A percentile compares a stretch with the other conserved stretches of the same genome.
Conservation (phyloP, 2,113 vertebrate genomes). For the Muntiacus reevesi region DNA sequence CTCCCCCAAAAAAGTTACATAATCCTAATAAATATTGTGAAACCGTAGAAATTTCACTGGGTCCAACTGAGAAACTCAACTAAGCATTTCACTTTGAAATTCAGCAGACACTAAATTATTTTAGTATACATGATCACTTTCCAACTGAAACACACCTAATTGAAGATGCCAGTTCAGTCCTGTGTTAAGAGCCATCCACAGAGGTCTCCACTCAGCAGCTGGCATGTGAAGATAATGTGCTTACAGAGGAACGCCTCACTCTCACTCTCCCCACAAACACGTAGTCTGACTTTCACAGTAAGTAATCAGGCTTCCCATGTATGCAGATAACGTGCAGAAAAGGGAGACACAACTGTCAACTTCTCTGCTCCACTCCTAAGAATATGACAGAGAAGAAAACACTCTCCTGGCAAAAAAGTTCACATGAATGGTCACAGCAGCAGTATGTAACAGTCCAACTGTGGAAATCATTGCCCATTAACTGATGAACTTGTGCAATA, state of each 20-base stretch:
- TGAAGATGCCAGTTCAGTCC: neutral
- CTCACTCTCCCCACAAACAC: neutral
- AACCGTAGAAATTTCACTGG: neutral
- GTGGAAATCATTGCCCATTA: neutral
- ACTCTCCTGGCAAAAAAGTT: neutral
- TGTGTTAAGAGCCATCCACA: neutral
- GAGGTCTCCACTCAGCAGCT: conserved; percentile 9
- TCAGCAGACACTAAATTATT: neutral
- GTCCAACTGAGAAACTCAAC: neutral
- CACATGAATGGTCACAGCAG: neutral
- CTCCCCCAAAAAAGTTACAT: neutral
- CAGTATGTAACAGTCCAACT: neutral
- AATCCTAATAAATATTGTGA: conserved; percentile 6
- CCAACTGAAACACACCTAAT: neutral
- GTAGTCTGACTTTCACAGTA: neutral
- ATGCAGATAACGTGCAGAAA: neutral
- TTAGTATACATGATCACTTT: neutral
- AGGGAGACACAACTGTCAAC: neutral
- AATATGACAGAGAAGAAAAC: conserved; percentile 3
- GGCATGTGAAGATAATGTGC: neutral
- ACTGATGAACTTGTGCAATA: neutral
- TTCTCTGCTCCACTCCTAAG: neutral
- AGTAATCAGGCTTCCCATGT: neutral
- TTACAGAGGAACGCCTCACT: neutral
- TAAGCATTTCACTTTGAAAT: neutral